Conservation (phyloP, 2,888 invertebrate genomes). For the Synanthedon vespiformis region DNA sequence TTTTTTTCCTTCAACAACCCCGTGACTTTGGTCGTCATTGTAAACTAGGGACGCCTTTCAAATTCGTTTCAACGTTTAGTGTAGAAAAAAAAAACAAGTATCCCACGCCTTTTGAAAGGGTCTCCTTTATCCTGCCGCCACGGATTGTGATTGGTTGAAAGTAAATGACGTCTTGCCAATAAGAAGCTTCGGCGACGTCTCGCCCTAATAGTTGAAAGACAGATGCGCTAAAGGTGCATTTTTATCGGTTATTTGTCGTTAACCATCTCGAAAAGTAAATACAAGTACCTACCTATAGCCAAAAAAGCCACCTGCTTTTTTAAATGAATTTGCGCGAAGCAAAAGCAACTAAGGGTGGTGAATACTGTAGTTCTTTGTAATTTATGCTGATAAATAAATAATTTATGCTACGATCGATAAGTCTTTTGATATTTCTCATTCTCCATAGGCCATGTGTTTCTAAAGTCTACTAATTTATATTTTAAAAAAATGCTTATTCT, state of each 20-base stretch:
- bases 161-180: constrained; percentile 31
- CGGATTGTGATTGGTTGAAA: constrained; percentile 37
- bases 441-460: too few species aligned
- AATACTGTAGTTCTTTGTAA: too few species aligned
- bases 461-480: too few species aligned
- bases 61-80: constrained; percentile 3
- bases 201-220: constrained; percentile 25
- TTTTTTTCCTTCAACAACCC: too few species aligned
- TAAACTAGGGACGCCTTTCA: neutral
- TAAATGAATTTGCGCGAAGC: neutral
- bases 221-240: constrained; percentile 46
- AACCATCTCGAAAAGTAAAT: constrained; percentile 23
- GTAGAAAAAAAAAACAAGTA: constrained; percentile 12
- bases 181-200: constrained; percentile 33
- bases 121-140: constrained; percentile 23
- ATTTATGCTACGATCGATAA: too few species aligned
- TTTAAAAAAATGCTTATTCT: too few species aligned
- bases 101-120: constrained; percentile 23
- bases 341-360: too few species aligned
- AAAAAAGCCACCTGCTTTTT: constrained; percentile 32
- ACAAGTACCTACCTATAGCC: constrained; percentile 3
- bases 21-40: too few species aligned
- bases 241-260: constrained; percentile 29
- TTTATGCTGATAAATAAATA: too few species aligned
- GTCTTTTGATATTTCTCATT: too few species aligned